These are phyloP conservation scores for Amniataba percoides DNA, from an alignment of 2,797 vertebrate species.

Conservation along the genomic window DNA sequence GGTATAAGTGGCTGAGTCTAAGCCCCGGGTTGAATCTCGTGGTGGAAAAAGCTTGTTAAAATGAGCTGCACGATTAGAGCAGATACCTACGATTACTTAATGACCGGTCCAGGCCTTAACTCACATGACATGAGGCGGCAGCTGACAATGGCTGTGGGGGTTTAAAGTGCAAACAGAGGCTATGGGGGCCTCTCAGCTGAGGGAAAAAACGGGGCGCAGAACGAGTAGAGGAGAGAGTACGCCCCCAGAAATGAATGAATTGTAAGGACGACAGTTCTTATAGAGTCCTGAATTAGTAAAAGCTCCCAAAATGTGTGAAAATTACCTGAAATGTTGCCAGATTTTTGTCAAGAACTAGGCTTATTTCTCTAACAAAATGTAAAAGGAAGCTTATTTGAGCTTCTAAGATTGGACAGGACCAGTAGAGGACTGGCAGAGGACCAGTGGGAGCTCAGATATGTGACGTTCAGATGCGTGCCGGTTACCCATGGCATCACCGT, in stretches of 20 bases:
- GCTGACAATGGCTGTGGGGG: slow-evolving; percentile 47
- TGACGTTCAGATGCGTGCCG: slow-evolving; percentile 49
- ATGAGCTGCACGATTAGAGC: slow-evolving; percentile 56
- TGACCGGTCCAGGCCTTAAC: slow-evolving; percentile 20
- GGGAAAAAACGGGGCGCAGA: not conserved
- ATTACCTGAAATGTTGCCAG: not conserved
- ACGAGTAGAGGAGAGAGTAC: not conserved
- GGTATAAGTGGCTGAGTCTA: slow-evolving; percentile 46
- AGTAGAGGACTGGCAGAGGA: slow-evolving; percentile 30
- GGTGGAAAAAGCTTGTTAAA: slow-evolving; percentile 64
- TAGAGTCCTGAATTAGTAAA: not conserved
- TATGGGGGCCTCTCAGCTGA: not conserved
- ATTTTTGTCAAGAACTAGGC: not conserved
- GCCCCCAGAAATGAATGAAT: not conserved
- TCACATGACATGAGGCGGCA: slow-evolving; percentile 40
- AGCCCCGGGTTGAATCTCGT: slow-evolving; percentile 43
- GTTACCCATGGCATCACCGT: slow-evolving; percentile 64
- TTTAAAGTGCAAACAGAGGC: slow-evolving; percentile 24
- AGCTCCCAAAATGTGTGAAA: not conserved
- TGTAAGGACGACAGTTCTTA: too few relatives aligned
- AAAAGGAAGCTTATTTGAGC: not conserved
- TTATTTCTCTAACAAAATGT: not conserved
- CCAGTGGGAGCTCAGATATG: slow-evolving; percentile 29
- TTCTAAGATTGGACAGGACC: not conserved
- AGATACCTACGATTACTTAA: slow-evolving; percentile 42